Base-by-base conservation (phyloP, 2,797 vertebrate species). In the Ibycter americanus region DNA sequence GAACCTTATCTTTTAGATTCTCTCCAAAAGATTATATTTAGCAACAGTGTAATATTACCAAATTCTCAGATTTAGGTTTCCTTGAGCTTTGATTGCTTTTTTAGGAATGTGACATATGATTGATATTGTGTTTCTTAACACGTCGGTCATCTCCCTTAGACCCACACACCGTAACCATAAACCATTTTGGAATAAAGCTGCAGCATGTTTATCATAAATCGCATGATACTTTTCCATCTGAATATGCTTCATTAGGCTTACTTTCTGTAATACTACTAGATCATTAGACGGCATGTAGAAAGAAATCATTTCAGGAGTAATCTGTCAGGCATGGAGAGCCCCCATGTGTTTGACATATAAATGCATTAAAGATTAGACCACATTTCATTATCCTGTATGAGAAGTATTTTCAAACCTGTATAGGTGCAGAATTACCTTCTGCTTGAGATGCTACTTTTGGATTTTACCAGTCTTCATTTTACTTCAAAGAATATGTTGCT, bases 331-430 rank as follows among this genome's bases (percentile, higher is more conserved):
- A 18, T 65, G 81, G 90, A 76, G 94, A 96, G 97, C 93, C 90
- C 96, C 88, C 76, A 0, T 87, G 94, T 96, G 96, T 97, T 96
- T 93, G 94, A 92, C 90, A 74, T 42, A 54, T 63, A 91, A 65
- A 42, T 93, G 92, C 54, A 52, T 61, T 86, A 21, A 59, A 74
- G 58, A 61, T 55, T 32, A 83, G 89, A 63, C 19, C 49, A 79
- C 54, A 20, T 96, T 78, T 81, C 89, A 73, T 84, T 94, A 63
- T 90, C 73, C 83, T 46, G n/a, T 13, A 38, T 38, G 59, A 36
- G 93, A 96, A 83, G 21, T 86, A 51, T 93, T 97, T 97, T 46
- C 67, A 56, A 56, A 76, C 36, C 78, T 63, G 83, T 83, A n/a
- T 83, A 93, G 81, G 54, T 93, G 72, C 70, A 73, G 68, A 70